phyloP scores from a whole-genome alignment of 2,888 invertebrate species.

The Orthosia gracilis region DNA sequence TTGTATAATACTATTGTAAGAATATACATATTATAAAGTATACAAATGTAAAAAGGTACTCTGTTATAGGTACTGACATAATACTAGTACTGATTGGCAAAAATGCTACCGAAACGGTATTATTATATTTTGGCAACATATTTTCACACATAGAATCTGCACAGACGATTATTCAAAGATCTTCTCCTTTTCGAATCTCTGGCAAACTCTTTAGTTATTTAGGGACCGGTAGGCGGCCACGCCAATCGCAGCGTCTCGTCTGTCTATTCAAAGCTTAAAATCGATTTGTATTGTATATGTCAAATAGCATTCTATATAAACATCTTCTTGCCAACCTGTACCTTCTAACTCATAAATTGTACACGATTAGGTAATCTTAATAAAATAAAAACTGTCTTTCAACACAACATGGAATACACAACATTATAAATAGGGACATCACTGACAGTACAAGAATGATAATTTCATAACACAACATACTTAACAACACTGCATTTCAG shows the following conservation, averaged over 20 bases:
- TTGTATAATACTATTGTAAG: slow-evolving; percentile 34
- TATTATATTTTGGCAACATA: background rate
- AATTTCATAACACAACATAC: slow-evolving; percentile 17
- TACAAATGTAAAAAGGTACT: slow-evolving; percentile 32
- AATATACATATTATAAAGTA: slow-evolving; percentile 17
- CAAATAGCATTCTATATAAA: background rate
- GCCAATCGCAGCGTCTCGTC: no score
- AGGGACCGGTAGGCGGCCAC: no score
- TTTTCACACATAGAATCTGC: no score
- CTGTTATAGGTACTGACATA: slow-evolving; percentile 37
- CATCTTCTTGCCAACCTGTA: slow-evolving; percentile 3
- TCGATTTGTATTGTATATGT: background rate
- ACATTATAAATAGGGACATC: background rate
- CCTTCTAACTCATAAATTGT: slow-evolving; percentile 20
- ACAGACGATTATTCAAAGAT: background rate
- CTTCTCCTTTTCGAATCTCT: no score
- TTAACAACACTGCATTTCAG: slow-evolving; percentile 1
- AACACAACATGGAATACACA: slow-evolving; percentile 10
- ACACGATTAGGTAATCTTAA: background rate
- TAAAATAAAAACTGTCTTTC: background rate
- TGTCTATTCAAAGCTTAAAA: background rate
- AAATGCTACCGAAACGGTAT: background rate
- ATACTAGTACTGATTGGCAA: slow-evolving; percentile 30
- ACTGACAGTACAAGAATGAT: background rate
- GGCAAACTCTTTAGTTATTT: no score